These are phyloP conservation scores for Lottia scabra DNA, from an alignment of 2,888 invertebrate genomes.

Conservation along the genomic window DNA sequence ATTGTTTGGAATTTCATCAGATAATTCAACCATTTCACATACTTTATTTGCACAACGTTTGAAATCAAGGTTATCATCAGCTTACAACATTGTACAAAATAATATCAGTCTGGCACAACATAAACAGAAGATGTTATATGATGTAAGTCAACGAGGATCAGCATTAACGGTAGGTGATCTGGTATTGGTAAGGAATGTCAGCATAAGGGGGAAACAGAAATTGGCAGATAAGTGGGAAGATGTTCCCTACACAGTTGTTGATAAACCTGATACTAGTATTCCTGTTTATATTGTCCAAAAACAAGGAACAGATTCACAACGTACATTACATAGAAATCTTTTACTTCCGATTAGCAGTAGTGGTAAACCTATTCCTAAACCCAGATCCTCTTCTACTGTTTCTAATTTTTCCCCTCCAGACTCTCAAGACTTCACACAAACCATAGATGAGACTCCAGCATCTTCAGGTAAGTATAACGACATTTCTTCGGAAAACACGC, in stretches of 20 bases:
- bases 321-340: conserved; percentile 22
- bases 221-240: conserved; percentile 23
- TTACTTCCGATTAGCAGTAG: conserved; percentile 10
- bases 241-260: conserved; percentile 16
- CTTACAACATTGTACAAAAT: conserved; percentile 3
- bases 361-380: neutral
- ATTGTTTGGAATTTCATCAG: conserved; percentile 13
- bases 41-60: conserved; percentile 2
- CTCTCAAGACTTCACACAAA: too few species aligned
- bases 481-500: too few species aligned
- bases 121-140: conserved; percentile 17
- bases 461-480: too few species aligned
- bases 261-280: conserved; percentile 8
- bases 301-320: neutral
- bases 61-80: neutral
- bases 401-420: too few species aligned
- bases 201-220: conserved; percentile 21
- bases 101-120: neutral
- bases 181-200: conserved; percentile 22
- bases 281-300: conserved; percentile 15
- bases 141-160: neutral
- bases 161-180: conserved; percentile 19
- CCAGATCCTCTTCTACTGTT: neutral
- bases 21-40: neutral
- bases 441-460: too few species aligned